Evolutionary conservation across 2,797 vertebrate species (phyloP), one percentile per base, ranked within the genome.

Genomic region (Galago senegalensis): DNA sequence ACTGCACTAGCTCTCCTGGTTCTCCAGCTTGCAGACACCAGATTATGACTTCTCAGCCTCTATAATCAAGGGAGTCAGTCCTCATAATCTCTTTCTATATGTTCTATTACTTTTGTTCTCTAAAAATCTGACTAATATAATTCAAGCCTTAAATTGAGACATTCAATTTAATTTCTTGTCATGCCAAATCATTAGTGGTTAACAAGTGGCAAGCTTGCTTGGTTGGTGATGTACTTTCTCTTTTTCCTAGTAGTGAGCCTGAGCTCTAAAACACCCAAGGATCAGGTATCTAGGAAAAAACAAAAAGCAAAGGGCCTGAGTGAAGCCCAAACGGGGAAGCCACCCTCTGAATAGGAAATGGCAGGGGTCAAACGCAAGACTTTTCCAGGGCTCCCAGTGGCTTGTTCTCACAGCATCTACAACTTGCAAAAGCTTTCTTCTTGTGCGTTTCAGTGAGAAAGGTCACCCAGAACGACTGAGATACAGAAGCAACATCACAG

Each of bases 281-380:
- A 8, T 63, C 23, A 63, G 58, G 61, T 60, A 72, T n/a, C 11
- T 18, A 61, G 46, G n/a, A 25, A 53, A 29, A 87, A 88, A 53
- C 5, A n/a, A 76, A 43, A 91, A 67, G 29, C 60, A 84, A 77
- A 79, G 16, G 1, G 14, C 10, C 60, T 37, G 8, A 72, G 29
- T 10, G 43, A 81, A 65, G 6, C 20, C 60, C 67, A 92, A 86
- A 73, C 46, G 70, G 27, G 16, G 29, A 82, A 56, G n/a, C 53
- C 86, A 76, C 27, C 17, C 69, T 91, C 72, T 83, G 17, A 70
- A 53, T 6, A 86, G 53, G 58, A 94, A 94, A 56, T 56, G 67
- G 56, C 56, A 79, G 81, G 60, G 5, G 8, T 88, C 40, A 75
- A 87, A 34, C 23, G 34, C 23, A 86, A 60, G 29, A 34, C 81